Evolutionary conservation across 2,797 vertebrate genomes (phyloP), one percentile per base, ranked within the genome.

Genomic region (Parambassis ranga): DNA sequence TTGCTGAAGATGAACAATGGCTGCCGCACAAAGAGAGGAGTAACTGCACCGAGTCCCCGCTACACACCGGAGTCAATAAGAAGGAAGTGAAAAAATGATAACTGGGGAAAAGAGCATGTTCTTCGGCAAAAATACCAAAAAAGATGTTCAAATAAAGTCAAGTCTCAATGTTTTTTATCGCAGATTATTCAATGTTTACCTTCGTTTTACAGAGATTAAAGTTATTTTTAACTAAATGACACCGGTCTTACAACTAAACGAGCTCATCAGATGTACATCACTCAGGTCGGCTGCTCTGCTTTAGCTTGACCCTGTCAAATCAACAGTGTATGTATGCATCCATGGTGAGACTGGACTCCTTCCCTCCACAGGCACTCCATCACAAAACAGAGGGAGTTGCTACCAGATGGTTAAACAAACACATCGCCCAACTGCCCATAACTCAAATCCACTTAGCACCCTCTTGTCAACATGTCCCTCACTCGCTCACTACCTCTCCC

Each of bases 331-430:
- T 5, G 36, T 23, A 24, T 42, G 53, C 67, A 24, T 75, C 69
- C 80, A 67, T 86, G 66, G 83, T 79, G 63, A 78, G 60, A 78
- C 85, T 91, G 89, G 86, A 89, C 82, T 89, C 65, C 68, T 82
- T 93, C 91, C 87, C 66, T 92, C 91, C 81, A 78, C 91, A 90
- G 87, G 80, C 90, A 87, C 86, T 93, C 83, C 87, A 93, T 93
- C 91, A 93, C 83, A 65, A 87, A 87, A 79, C 81, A 60, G 79
- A 85, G 91, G 90, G 87, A 92, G 91, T 93, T 48, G 90, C 93
- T 93, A 93, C 90, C 91, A 92, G 90, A 93, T 92, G 92, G 90
- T 92, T 93, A 93, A 93, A 92, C 91, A 94, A 93, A 93, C 92
- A 93, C 89, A 92, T 93, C 91, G 71, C 82, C 90, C 89, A 91